These are phyloP conservation scores for Corythornis madagascariensis DNA, from an alignment of 2,113 vertebrate genomes.

Conservation along the genomic window DNA sequence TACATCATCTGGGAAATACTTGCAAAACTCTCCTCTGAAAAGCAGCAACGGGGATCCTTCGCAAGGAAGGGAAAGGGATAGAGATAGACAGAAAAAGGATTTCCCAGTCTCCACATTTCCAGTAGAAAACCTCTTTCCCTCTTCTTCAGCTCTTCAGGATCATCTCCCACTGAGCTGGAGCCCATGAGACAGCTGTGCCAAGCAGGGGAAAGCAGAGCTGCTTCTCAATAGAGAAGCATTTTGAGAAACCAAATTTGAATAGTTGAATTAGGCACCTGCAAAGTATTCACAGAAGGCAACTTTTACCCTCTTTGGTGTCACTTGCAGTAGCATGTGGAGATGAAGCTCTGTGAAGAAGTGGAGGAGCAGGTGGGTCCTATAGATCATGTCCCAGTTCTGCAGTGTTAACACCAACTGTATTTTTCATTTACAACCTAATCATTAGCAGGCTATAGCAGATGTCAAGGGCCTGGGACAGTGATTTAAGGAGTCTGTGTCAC, in stretches of 20 bases:
- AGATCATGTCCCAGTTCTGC: slow-evolving; percentile 35
- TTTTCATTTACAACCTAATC: slow-evolving; percentile 72
- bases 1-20: neutral
- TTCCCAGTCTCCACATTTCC: neutral
- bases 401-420: slow-evolving; percentile 35
- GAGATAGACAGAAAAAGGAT: neutral
- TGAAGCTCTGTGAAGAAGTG: neutral
- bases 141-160: neutral
- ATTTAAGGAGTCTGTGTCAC: slow-evolving; percentile 68
- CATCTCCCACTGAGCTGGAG: neutral
- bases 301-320: neutral
- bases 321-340: neutral
- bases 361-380: neutral
- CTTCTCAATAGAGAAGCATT: neutral
- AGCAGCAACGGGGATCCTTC: neutral
- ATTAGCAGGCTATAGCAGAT: slow-evolving; percentile 32
- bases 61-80: neutral
- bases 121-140: neutral
- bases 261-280: neutral
- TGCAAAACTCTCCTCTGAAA: neutral
- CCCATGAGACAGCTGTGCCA: neutral
- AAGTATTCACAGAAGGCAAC: neutral
- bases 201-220: neutral
- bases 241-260: neutral
- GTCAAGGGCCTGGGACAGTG: slow-evolving; percentile 18